Evolutionary conservation across 2,888 invertebrate genomes (phyloP).

Genomic region (Cosmorhoe ocellata): DNA sequence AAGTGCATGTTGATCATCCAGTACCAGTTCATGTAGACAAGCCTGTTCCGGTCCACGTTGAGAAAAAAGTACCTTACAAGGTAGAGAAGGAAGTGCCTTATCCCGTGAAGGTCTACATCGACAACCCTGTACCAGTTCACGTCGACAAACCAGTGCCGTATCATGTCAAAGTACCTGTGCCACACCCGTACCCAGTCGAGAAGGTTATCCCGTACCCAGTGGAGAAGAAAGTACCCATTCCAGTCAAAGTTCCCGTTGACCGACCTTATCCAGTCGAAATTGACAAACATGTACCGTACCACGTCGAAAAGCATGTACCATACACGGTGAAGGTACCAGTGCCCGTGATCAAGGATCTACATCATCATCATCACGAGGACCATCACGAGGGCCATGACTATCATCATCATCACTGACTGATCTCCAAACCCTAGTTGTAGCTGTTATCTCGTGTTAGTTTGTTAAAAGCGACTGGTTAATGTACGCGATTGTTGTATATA

Average conservation of each 20-base stretch:
- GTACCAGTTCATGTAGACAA: constrained; percentile 86
- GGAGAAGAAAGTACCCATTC: constrained; percentile 85
- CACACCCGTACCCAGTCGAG: constrained; percentile 87
- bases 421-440: constrained; percentile 77
- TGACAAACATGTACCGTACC: constrained; percentile 86
- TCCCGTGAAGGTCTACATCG: constrained; percentile 86
- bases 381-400: constrained; percentile 48
- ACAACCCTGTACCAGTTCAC: constrained; percentile 87
- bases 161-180: constrained; percentile 87
- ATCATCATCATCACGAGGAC: constrained; percentile 49
- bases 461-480: constrained; percentile 62
- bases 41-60: constrained; percentile 87
- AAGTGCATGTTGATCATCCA: constrained; percentile 86
- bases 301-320: constrained; percentile 86
- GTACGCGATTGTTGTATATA: constrained; percentile 64
- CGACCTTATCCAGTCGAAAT: constrained; percentile 84
- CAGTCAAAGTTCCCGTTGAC: constrained; percentile 84
- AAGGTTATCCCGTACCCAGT: constrained; percentile 85
- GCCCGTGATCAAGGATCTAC: constrained; percentile 79
- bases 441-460: constrained; percentile 74
- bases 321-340: constrained; percentile 87
- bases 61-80: constrained; percentile 89
- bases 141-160: constrained; percentile 91
- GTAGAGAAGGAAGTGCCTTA: constrained; percentile 87
- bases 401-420: constrained; percentile 77